Evolutionary conservation across 1,140 invertebrate genomes (phyloP).

Genomic region (Copidosoma floridanum): DNA sequence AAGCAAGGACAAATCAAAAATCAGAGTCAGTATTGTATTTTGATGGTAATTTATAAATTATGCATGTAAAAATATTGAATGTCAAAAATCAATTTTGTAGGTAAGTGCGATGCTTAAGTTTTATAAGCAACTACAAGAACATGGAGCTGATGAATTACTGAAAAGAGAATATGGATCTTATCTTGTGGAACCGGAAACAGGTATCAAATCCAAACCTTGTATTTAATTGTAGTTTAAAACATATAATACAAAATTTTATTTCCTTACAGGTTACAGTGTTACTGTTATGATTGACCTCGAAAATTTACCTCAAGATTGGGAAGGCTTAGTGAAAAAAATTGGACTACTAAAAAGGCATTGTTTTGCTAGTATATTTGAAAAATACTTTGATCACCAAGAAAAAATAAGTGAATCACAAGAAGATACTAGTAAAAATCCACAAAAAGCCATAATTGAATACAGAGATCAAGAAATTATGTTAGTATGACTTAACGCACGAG

Average conservation of each 20-base stretch:
- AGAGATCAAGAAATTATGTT: slow-evolving; percentile 98
- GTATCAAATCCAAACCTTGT: no score
- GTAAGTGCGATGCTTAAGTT: slow-evolving; percentile 98
- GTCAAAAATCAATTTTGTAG: slow-evolving; percentile 55
- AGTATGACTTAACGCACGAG: slow-evolving; percentile 53
- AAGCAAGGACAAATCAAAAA: slow-evolving; percentile 93
- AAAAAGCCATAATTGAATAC: slow-evolving; percentile 97
- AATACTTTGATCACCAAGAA: slow-evolving; percentile 98
- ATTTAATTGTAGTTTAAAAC: no score
- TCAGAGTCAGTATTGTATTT: slow-evolving; percentile 72
- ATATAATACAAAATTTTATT: no score
- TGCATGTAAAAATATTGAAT: not conserved
- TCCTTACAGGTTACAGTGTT: slow-evolving; percentile 83
- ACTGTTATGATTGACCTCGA: slow-evolving; percentile 92
- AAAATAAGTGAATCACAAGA: slow-evolving; percentile 96
- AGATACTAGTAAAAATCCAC: slow-evolving; percentile 82
- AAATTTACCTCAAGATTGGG: slow-evolving; percentile 87
- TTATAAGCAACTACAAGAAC: slow-evolving; percentile 96
- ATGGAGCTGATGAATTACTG: slow-evolving; percentile 95
- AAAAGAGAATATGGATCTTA: slow-evolving; percentile 87
- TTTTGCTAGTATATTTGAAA: slow-evolving; percentile 99
- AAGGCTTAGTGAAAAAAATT: slow-evolving; percentile 86
- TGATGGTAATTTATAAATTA: not conserved
- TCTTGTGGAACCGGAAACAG: slow-evolving; percentile 80
- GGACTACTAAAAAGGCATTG: slow-evolving; percentile 96